Conservation (phyloP, 2,888 invertebrate species). For the Cryptocheilus praepositus region DNA sequence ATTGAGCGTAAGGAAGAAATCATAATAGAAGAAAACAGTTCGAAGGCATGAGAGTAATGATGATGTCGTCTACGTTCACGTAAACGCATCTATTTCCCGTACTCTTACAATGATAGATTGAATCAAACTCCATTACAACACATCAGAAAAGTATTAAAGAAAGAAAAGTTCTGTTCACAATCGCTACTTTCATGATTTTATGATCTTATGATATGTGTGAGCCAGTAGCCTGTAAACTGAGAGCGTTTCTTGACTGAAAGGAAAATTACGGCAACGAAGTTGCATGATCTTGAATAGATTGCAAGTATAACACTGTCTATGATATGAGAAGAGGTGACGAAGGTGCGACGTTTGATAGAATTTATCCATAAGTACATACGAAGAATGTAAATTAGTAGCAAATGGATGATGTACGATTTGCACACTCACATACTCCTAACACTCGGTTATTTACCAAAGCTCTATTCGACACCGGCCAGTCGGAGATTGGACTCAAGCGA, state of each 20-base stretch:
- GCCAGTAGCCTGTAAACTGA: slow-evolving; percentile 28
- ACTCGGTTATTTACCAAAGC: slow-evolving; percentile 27
- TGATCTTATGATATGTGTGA: slow-evolving; percentile 46
- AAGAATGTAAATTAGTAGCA: no score
- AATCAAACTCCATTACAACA: neutral
- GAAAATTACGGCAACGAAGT: slow-evolving; percentile 14
- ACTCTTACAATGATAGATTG: no score
- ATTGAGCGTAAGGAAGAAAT: slow-evolving; percentile 43
- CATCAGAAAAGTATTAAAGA: neutral
- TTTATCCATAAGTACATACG: no score
- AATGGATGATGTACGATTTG: no score
- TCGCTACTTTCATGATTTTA: slow-evolving; percentile 19
- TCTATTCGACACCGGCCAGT: slow-evolving; percentile 48
- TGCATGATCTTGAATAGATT: no score
- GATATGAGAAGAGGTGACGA: no score
- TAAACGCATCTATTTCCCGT: slow-evolving; percentile 9
- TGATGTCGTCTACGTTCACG: slow-evolving; percentile 16
- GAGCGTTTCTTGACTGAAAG: neutral
- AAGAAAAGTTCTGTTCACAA: slow-evolving; percentile 14
- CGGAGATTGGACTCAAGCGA: slow-evolving; percentile 38
- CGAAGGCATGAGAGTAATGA: slow-evolving; percentile 15
- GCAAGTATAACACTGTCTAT: no score
- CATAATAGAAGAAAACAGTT: slow-evolving; percentile 20
- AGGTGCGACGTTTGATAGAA: no score
- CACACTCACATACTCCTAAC: no score